phyloP scores from a whole-genome alignment of 2,797 vertebrate species.

The Hyperoplus lanceolatus region DNA sequence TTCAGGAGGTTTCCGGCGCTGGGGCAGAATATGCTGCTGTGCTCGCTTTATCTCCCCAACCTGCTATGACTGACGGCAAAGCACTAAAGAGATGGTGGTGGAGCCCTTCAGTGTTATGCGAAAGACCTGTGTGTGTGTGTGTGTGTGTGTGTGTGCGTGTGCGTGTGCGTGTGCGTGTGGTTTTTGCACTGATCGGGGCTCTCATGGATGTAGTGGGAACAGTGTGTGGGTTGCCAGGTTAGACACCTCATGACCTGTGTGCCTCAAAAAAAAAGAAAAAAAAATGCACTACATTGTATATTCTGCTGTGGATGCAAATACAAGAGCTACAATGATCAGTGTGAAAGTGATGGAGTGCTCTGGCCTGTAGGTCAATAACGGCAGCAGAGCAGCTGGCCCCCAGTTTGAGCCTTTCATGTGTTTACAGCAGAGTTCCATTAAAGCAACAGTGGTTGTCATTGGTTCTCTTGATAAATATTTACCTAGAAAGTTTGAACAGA shows the following conservation, averaged over 20 bases:
- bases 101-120: conserved; percentile 9
- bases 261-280: conserved; percentile 40
- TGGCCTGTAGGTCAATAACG: conserved; percentile 23
- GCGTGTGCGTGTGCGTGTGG: not conserved
- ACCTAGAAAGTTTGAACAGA: not conserved
- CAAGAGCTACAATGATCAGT: conserved; percentile 39
- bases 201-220: conserved; percentile 31
- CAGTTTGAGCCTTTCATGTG: conserved; percentile 34
- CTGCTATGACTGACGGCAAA: conserved; percentile 62
- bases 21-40: conserved; percentile 94
- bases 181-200: conserved; percentile 38
- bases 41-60: conserved; percentile 93
- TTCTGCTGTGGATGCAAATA: conserved; percentile 58
- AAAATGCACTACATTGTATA: conserved; percentile 46
- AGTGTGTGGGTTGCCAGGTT: conserved; percentile 34
- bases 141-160: too few species aligned
- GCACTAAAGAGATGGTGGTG: not conserved
- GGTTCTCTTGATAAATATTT: not conserved
- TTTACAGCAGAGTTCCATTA: not conserved
- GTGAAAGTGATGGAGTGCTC: conserved; percentile 21
- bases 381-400: conserved; percentile 27
- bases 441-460: not conserved
- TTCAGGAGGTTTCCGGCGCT: conserved; percentile 91
- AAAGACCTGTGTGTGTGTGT: conserved; percentile 1
- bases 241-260: conserved; percentile 50